A percentile compares a stretch with the other conserved stretches of the same genome.
Conservation (phyloP, 2,888 invertebrate genomes). For the Odontocolon sp. region DNA sequence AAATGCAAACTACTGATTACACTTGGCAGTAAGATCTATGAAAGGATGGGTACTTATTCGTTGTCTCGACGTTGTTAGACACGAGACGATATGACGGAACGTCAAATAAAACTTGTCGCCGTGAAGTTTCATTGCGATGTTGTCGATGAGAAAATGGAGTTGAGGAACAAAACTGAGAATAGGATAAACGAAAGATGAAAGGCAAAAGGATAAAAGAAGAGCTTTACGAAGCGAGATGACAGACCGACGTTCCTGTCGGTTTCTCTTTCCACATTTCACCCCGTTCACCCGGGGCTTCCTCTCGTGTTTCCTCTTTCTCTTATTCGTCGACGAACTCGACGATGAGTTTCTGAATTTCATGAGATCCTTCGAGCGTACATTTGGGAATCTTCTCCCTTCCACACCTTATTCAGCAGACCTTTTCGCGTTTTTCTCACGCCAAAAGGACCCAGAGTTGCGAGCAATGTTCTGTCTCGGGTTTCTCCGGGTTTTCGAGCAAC, state of each 20-base stretch:
- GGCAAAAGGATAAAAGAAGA: neutral
- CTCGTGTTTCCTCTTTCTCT: no score
- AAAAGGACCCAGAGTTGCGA: no score
- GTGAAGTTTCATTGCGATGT: neutral
- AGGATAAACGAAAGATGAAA: neutral
- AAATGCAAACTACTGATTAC: neutral
- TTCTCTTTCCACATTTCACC: no score
- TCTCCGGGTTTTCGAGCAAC: no score
- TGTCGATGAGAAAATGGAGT: neutral
- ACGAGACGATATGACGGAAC: neutral
- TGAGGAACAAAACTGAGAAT: no score
- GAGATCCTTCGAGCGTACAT: constrained; percentile 32
- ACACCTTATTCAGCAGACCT: neutral
- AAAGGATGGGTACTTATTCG: constrained; percentile 2
- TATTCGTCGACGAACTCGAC: constrained; percentile 10
- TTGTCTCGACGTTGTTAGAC: neutral
- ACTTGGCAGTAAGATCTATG: neutral
- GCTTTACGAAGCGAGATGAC: constrained; percentile 7
- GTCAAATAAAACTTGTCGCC: neutral
- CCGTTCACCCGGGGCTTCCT: no score
- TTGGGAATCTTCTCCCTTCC: constrained; percentile 6
- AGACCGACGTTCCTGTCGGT: neutral
- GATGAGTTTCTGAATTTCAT: constrained; percentile 37
- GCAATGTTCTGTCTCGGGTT: no score
- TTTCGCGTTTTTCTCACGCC: constrained; percentile 10